Base-by-base conservation (phyloP, 2,113 vertebrate species). In the Periophthalmus modestus region DNA sequence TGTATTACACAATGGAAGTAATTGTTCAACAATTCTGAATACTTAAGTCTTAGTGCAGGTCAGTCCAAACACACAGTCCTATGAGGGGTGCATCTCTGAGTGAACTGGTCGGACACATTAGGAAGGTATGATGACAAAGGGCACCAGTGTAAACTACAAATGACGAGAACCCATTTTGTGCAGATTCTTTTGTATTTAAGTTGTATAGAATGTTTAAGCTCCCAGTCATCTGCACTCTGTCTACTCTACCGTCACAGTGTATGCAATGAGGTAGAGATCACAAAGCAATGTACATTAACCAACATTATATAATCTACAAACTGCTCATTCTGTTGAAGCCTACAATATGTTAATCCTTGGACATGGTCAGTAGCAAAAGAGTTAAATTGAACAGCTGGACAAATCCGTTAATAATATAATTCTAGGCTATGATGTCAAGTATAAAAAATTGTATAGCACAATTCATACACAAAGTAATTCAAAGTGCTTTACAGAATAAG, bases 11-110 rank as follows among this genome's bases (percentile, higher is more conserved):
- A 33, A 65, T 21, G 48, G 69, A 46, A 23, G 66, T 36, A 33
- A 61, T 78, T 57, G 9, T 23, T 69, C 19, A 34, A 47, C 18
- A 12, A 23, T 1, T 75, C 55, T 73, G 68, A 75, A 66, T 62
- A 73, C 54, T 63, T 24, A 74, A 55, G 34, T 68, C 50, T 78
- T 47, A 23, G 5, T 57, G 66, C 70, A 78, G 72, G 66, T 66
- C 28, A 21, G 36, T 65, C 34, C 34, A 65, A 65, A 65, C 62
- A 65, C 34, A 39, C 4, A 18, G 34, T 65, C 18, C 34, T 34
- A 43, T 2, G 19, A 65, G 62, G 43, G 34, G 34, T 13, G 21
- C 34, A 65, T 12, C 13, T 62, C 24, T 59, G 57, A 28, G 21
- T 28, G 23, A 7, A 62, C 24, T 16, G 59, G 59, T 3, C 24